phyloP scores from a whole-genome alignment of 2,113 vertebrate species.

The Mesitornis unicolor region DNA sequence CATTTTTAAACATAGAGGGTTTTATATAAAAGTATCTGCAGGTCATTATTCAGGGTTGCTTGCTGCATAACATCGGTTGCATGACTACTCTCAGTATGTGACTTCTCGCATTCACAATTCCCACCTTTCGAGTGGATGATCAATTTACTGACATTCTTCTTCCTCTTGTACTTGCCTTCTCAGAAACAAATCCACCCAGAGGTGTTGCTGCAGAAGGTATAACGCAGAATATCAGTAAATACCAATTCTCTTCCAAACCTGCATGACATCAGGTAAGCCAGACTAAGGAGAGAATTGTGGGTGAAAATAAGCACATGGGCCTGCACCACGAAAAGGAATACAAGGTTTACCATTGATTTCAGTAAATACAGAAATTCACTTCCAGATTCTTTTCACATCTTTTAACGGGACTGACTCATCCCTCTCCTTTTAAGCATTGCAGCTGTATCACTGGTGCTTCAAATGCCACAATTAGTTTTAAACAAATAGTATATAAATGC shows the following conservation, averaged over 20 bases:
- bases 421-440: neutral
- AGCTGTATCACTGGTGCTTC: neutral
- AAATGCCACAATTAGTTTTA: neutral
- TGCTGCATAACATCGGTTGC: neutral
- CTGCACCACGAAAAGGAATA: neutral
- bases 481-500: neutral
- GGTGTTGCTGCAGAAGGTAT: neutral
- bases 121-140: neutral
- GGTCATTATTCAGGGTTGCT: neutral
- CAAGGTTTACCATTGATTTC: neutral
- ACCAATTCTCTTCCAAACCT: neutral
- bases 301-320: neutral
- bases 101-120: neutral
- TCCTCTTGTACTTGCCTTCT: neutral
- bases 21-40: neutral
- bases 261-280: neutral
- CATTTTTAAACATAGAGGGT: rapidly evolving
- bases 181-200: neutral
- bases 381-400: neutral
- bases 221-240: neutral
- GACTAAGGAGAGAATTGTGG: neutral
- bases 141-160: neutral
- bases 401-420: neutral
- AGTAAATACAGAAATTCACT: neutral
- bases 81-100: neutral